Base-by-base conservation (phyloP, 2,797 vertebrate species). In the Siniperca undulata region DNA sequence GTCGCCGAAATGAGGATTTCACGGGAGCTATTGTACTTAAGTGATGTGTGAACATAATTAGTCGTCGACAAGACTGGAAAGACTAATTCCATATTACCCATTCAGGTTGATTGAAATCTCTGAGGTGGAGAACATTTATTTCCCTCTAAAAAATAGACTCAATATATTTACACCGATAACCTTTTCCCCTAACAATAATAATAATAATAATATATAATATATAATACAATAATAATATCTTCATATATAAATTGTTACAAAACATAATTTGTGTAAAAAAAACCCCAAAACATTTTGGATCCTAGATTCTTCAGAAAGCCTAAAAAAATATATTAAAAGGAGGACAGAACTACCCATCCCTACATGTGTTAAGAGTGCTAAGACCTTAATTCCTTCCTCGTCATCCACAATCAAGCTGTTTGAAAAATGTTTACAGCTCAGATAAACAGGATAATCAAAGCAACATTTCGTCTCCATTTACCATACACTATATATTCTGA, bases 381-480 rank as follows among this genome's bases (percentile, higher is more conserved):
- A 85, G 74, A 69, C 44, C 62, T 80, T 74, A 77, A 83, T 81
- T 87, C 77, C 58, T 67, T 85, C 71, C 86, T 90, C 46, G 56
- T 91, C 89, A 83, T 89, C 84, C 75, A 90, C 79, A 92, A 93
- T 93, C 89, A 92, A 83, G 87, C 85, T 46, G 74, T 80, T 92
- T 90, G 80, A 80, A 89, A 91, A 94, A 88, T 88, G 87, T 93
- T 94, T 91, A 92, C 81, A 86, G 71, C 86, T 87, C 85, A 91
- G 82, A 93, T 93, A 93, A 94, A 94, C 91, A 88, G 84, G 75
- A 90, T 93, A 93, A 95, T 93, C 90, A 93, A 80, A 82, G 80
- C 83, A 93, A 93, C 85, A 92, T 93, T 91, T 82, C 69, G 84
- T 73, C 77, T 89, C 71, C 77, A 64, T 89, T 87, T 68, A 75